Conservation (phyloP, 92 coral and sea anemone genomes). For the Anthopleura xanthogrammica region DNA sequence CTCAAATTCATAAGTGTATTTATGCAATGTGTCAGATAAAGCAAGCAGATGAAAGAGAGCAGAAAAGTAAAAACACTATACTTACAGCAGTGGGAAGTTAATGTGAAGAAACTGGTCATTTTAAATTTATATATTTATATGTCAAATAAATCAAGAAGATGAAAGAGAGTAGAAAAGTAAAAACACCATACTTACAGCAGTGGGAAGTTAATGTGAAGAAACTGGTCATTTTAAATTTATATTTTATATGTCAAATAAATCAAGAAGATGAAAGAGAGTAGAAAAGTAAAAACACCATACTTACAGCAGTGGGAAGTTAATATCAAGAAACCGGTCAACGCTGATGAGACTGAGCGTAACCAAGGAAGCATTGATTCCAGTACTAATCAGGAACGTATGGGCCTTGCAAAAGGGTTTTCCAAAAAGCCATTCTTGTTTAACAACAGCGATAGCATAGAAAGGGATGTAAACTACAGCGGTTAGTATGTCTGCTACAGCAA, state of each 20-base stretch:
- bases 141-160: too few species aligned
- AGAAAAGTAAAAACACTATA: not conserved
- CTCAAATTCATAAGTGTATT: too few species aligned
- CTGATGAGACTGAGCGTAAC: conserved; percentile 50
- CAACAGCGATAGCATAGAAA: conserved; percentile 44
- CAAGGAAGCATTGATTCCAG: conserved; percentile 50
- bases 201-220: conserved; percentile 43
- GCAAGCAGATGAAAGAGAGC: too few species aligned
- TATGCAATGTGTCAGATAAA: too few species aligned
- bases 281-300: not conserved
- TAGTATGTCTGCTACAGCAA: conserved; percentile 51
- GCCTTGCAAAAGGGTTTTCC: conserved; percentile 35
- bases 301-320: conserved; percentile 49
- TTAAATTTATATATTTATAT: too few species aligned
- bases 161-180: not conserved
- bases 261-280: too few species aligned
- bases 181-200: conserved; percentile 33
- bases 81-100: conserved; percentile 41
- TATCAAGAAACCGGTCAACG: conserved; percentile 48
- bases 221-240: conserved; percentile 22
- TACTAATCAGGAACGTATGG: conserved; percentile 53
- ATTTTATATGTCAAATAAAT: too few species aligned
- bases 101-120: conserved; percentile 41
- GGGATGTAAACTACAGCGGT: conserved; percentile 43
- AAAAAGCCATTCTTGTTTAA: conserved; percentile 41